These are phyloP conservation scores for Arnoldichthys spilopterus DNA, from an alignment of 2,797 vertebrate species.

Conservation along the genomic window DNA sequence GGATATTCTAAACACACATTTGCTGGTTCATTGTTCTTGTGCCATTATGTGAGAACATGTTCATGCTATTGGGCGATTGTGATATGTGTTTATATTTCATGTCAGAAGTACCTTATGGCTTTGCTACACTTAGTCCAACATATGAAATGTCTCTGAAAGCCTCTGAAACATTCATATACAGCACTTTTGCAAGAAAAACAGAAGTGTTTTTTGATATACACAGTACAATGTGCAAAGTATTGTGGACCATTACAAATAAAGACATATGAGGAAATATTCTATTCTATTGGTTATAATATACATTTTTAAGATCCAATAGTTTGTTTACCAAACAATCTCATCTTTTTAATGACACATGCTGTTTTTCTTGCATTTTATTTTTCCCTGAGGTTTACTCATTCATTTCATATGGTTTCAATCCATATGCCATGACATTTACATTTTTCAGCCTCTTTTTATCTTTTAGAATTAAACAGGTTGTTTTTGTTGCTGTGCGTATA, in stretches of 20 bases:
- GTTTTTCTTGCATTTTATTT: too few species aligned
- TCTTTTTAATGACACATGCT: too few species aligned
- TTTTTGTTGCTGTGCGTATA: too few species aligned
- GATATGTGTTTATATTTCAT: constrained; percentile 24
- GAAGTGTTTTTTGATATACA: not conserved
- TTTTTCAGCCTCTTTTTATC: too few species aligned
- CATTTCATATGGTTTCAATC: too few species aligned
- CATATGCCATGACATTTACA: too few species aligned
- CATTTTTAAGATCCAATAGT: not conserved
- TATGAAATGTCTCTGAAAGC: not conserved
- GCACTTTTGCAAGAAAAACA: not conserved
- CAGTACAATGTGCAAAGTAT: not conserved
- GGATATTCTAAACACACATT: constrained; percentile 14
- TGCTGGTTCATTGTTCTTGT: constrained; percentile 16
- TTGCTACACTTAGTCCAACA: not conserved
- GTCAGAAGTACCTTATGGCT: constrained; percentile 8
- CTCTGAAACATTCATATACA: not conserved
- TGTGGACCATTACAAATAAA: not conserved
- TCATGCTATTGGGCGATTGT: not conserved
- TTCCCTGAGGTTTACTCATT: too few species aligned
- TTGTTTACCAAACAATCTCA: not conserved
- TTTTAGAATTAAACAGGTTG: too few species aligned
- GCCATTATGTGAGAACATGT: constrained; percentile 19
- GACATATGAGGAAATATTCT: not conserved
- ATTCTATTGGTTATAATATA: not conserved